phyloP scores from a whole-genome alignment of 2,113 vertebrate species.

The Enhydra lutris region DNA sequence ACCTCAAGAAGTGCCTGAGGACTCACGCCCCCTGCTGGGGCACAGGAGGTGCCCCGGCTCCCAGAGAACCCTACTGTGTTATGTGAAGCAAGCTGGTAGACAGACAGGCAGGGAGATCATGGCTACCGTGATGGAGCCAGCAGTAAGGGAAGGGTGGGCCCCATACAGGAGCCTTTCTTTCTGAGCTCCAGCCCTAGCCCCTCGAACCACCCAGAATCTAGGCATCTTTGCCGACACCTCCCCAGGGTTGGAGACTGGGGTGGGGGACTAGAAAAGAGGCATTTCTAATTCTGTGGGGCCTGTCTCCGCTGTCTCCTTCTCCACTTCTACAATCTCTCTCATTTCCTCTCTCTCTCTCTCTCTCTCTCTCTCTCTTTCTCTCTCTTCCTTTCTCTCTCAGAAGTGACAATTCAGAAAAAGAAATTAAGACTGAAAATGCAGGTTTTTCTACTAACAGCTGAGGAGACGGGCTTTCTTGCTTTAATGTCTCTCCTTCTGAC shows the following conservation, averaged over 20 bases:
- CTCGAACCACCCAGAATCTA: constrained; percentile 26
- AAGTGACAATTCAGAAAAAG: constrained; percentile 61
- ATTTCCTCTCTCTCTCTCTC: background rate
- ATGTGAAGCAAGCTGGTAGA: constrained; percentile 84
- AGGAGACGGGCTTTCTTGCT: constrained; percentile 69
- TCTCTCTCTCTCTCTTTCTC: background rate
- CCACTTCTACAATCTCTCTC: constrained; percentile 33
- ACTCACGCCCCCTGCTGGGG: constrained; percentile 94
- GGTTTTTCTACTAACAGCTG: constrained; percentile 66
- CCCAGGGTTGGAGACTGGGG: background rate
- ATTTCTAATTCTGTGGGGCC: constrained; percentile 56
- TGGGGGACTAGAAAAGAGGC: constrained; percentile 35
- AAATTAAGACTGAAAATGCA: constrained; percentile 65
- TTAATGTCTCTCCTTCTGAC: constrained; percentile 66
- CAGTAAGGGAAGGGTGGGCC: background rate
- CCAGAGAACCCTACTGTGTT: constrained; percentile 96
- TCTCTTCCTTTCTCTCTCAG: background rate
- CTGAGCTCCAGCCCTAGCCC: constrained; percentile 47
- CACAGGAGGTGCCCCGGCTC: constrained; percentile 93
- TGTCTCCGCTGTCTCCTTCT: constrained; percentile 52
- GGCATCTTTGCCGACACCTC: constrained; percentile 52
- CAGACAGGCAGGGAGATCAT: constrained; percentile 53
- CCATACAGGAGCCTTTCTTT: constrained; percentile 50
- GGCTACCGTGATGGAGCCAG: background rate
- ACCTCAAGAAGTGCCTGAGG: constrained; percentile 94